phyloP scores from a whole-genome alignment of 2,797 vertebrate genomes.

The Typhlichthys eigenmanni region DNA sequence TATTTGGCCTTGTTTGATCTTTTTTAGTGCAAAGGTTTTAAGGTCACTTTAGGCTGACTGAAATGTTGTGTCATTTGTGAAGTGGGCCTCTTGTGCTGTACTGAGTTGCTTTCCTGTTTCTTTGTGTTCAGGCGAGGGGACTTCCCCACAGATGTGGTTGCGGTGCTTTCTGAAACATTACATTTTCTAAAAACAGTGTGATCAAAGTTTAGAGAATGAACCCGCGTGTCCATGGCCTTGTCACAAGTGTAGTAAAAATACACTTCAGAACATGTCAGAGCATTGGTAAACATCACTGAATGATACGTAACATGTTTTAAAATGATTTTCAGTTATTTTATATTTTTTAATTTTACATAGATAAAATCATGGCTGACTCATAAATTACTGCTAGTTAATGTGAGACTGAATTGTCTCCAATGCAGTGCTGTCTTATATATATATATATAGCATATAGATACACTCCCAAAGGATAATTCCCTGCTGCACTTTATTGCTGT shows the following conservation, averaged over 20 bases:
- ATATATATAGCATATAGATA: not conserved
- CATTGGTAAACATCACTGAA: constrained; percentile 6
- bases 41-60: constrained; percentile 52
- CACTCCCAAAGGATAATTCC: constrained; percentile 6
- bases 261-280: constrained; percentile 13
- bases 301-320: too few relatives aligned
- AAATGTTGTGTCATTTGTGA: constrained; percentile 70
- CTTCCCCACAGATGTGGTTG: constrained; percentile 68
- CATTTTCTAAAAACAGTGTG: constrained; percentile 40
- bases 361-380: too few relatives aligned
- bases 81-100: constrained; percentile 41
- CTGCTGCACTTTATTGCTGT: constrained; percentile 1
- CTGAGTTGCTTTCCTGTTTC: constrained; percentile 63
- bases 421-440: too few relatives aligned
- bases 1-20: constrained; percentile 27
- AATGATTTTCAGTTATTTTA: too few relatives aligned
- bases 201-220: constrained; percentile 63
- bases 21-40: constrained; percentile 45
- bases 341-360: too few relatives aligned
- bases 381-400: too few relatives aligned
- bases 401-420: too few relatives aligned
- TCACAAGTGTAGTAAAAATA: constrained; percentile 60
- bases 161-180: constrained; percentile 43
- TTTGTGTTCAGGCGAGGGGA: constrained; percentile 50
- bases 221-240: constrained; percentile 53